Conservation (phyloP, 2,113 vertebrate species). For the Chamaetylas fuelleborni region DNA sequence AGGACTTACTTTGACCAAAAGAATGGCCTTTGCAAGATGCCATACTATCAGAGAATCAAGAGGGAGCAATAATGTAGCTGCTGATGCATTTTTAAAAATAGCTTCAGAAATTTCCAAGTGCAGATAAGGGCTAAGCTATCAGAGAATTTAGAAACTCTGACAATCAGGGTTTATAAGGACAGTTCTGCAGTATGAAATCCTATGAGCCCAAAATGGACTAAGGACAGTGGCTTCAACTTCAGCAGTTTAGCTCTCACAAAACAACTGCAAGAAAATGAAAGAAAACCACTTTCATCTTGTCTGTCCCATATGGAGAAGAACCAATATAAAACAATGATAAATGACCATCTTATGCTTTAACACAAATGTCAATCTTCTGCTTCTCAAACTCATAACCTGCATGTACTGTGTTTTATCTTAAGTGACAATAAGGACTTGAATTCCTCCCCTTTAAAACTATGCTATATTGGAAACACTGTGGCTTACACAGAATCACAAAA, state of each 20-base stretch:
- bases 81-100: conserved; percentile 23
- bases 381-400: not conserved
- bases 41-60: not conserved
- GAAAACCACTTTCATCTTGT: not conserved
- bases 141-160: not conserved
- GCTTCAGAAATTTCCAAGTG: not conserved
- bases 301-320: not conserved
- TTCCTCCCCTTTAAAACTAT: not conserved
- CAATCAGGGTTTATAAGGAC: not conserved
- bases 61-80: not conserved
- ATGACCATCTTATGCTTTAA: not conserved
- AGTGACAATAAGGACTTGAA: not conserved
- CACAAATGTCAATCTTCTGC: not conserved
- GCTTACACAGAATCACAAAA: not conserved
- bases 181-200: not conserved
- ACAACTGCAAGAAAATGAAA: not conserved
- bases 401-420: not conserved
- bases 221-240: not conserved
- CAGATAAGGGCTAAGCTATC: not conserved
- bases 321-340: not conserved
- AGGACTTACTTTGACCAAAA: not conserved
- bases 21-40: not conserved
- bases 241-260: not conserved
- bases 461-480: not conserved
- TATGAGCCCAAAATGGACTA: not conserved